Evolutionary conservation across 2,113 vertebrate genomes (phyloP).

Genomic region (Vicugna pacos): DNA sequence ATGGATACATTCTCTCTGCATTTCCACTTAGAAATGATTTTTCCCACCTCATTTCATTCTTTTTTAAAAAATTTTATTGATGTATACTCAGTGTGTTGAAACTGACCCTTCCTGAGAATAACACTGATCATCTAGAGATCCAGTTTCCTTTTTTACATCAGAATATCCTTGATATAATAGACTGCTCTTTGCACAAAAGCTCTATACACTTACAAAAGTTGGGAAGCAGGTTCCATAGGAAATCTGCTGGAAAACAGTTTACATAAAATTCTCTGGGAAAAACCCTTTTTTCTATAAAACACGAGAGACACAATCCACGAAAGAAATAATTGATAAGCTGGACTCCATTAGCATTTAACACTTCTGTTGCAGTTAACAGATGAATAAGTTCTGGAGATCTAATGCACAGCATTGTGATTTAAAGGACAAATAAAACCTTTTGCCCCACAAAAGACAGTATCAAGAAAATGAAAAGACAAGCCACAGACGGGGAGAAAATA

Average conservation of each 20-base stretch:
- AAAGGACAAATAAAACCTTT: not conserved
- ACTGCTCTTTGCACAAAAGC: not conserved
- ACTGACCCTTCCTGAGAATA: not conserved
- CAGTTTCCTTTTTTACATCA: not conserved
- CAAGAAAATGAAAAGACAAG: not conserved
- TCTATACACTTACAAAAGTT: not conserved
- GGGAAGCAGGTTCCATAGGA: not conserved
- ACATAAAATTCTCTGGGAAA: not conserved
- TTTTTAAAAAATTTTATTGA: too few relatives aligned
- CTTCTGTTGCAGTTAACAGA: not conserved
- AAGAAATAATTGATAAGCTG: not conserved
- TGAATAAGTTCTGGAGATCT: not conserved
- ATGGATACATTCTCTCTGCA: not conserved
- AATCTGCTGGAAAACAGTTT: not conserved
- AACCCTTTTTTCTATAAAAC: not conserved
- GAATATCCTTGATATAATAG: not conserved
- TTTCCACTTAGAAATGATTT: not conserved
- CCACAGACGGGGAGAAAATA: not conserved
- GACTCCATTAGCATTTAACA: not conserved
- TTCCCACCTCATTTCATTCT: not conserved
- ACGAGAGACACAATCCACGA: not conserved
- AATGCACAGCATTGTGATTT: not conserved
- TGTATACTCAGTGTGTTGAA: not conserved
- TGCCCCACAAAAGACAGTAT: not conserved
- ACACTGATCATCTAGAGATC: not conserved